Percentiles rank a stretch among this genome's conserved stretches.
phyloP scores from a whole-genome alignment of 2,797 vertebrate genomes.

The Poeciliopsis turneri region DNA sequence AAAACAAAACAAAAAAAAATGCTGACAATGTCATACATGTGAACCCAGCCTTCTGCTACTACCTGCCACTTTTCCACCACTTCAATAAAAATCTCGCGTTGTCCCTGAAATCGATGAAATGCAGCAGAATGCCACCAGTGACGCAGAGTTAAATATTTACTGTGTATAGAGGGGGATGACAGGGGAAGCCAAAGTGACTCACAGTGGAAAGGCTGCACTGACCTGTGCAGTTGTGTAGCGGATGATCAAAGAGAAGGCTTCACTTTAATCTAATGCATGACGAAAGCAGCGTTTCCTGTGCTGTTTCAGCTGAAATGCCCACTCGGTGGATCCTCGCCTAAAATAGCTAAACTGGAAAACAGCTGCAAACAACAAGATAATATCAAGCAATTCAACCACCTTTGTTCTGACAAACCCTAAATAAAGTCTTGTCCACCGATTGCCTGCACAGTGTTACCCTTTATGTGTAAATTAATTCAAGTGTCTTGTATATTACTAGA shows the following conservation, averaged over 20 bases:
- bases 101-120: conserved; percentile 25
- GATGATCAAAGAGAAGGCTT: conserved; percentile 43
- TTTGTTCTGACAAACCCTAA: not conserved
- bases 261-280: conserved; percentile 22
- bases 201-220: conserved; percentile 39
- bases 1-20: too few relatives aligned
- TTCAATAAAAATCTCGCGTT: conserved; percentile 10
- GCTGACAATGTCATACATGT: conserved; percentile 38
- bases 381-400: not conserved
- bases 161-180: conserved; percentile 35
- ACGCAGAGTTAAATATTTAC: conserved; percentile 72
- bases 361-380: not conserved
- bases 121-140: conserved; percentile 38
- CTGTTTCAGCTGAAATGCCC: conserved; percentile 17
- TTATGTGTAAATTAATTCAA: too few relatives aligned
- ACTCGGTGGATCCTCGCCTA: not conserved
- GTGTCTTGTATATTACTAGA: not conserved
- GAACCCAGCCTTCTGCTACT: not conserved
- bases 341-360: not conserved
- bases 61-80: conserved; percentile 1
- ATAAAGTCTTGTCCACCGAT: not conserved
- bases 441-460: not conserved
- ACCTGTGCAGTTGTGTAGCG: conserved; percentile 50
- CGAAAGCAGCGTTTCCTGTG: conserved; percentile 31
- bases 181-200: conserved; percentile 58